Evolutionary conservation across 2,888 invertebrate genomes (phyloP), one percentile per base, ranked within the genome.

Genomic region (Trachelus troglodyta): DNA sequence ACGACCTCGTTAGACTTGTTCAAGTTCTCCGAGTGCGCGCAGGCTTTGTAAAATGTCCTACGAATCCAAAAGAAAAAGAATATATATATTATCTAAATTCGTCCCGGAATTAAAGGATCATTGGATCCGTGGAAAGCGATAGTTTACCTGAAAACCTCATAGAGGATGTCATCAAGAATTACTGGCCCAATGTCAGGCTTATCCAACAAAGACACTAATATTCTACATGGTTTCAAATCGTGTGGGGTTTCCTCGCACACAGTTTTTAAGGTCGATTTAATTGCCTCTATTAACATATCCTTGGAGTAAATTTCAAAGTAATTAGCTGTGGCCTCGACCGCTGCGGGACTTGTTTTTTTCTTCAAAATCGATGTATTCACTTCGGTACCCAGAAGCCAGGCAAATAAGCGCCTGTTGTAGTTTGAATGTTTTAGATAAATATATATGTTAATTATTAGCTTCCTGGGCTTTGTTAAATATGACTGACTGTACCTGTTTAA

Each of bases 101-200:
- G 1, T 56, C 9, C 9, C 6, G 9, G 9, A 40, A 73, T 76
- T 34, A 71, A 74, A 69, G 15, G 12, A n/a, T 12, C 68, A 1
- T 12, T 40, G 34, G 15, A n/a, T 40, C 23, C 12, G 34, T 69
- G 11, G 12, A 35, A 56, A 56, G n/a, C 4, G 73, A 73, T 23
- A 34, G 31, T 76, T 85, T 82, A 89, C 91, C 95, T 94, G 90
- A 97, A 96, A 77, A 97, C 95, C 88, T 97, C 95, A 85, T 95
- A 94, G 40, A 97, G 93, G 80, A 97, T 95, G 85, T 94, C 94
- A 87, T 97, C 96, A 82, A 97, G 91, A 80, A 97, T 95, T 6
- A 94, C 94, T 69, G 95, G 94, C 11, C 97, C 97, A 78, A 98
- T 96, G 90, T 97, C 97, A 12, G 96, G 95, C 90, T 97, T 96